A percentile compares a stretch with the other conserved stretches of the same genome.
Conservation (phyloP, 2,888 invertebrate genomes). For the Cataglyphis albicans region DNA sequence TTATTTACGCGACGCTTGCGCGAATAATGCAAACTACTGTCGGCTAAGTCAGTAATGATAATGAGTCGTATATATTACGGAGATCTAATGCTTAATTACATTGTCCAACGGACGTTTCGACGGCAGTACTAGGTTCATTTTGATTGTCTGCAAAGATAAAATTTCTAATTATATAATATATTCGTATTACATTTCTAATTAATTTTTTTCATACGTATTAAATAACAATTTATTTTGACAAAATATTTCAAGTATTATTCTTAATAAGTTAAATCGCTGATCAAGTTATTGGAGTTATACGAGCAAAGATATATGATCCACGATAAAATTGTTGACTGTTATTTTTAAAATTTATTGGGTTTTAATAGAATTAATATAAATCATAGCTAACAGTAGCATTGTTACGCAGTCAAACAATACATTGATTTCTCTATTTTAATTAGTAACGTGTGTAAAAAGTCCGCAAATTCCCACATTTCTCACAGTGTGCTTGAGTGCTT, state of each 20-base stretch:
- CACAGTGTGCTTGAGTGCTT: not conserved
- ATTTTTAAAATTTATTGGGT: not conserved
- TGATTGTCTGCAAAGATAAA: not conserved
- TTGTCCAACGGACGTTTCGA: not conserved
- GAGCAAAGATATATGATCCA: not conserved
- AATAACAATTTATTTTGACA: not conserved
- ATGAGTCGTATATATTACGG: not conserved
- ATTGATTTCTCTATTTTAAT: not conserved
- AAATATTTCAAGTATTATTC: not conserved
- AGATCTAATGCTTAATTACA: slow-evolving; percentile 2
- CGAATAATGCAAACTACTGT: slow-evolving; percentile 15
- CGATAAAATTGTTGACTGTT: not conserved
- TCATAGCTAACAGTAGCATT: not conserved
- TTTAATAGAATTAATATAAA: not conserved
- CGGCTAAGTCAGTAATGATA: not conserved
- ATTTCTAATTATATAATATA: not conserved
- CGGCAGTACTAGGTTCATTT: not conserved
- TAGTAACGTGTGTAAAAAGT: not conserved
- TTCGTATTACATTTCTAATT: not conserved
- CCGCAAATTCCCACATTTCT: not conserved
- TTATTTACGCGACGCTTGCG: not conserved
- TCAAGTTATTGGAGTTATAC: not conserved
- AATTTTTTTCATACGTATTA: no score
- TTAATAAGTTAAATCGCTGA: not conserved
- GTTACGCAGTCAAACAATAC: not conserved